Conservation (phyloP, 2,888 invertebrate genomes). For the Habroteleia sp. region DNA sequence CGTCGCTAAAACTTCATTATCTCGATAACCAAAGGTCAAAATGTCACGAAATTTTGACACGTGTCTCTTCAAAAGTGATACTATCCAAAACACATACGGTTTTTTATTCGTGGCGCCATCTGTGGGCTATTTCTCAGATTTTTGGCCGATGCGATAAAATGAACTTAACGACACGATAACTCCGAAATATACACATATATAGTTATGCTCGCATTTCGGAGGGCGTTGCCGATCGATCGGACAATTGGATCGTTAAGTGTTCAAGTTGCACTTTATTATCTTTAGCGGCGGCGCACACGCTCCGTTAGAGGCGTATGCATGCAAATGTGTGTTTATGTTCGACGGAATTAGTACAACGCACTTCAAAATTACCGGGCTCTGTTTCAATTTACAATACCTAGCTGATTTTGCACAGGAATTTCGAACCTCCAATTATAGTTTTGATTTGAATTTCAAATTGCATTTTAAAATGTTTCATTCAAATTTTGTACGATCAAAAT, state of each 20-base stretch:
- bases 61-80: too few species aligned
- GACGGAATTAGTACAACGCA: slow-evolving; percentile 39
- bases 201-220: slow-evolving; percentile 36
- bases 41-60: too few species aligned
- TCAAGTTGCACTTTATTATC: slow-evolving; percentile 56
- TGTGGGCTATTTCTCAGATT: too few species aligned
- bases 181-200: too few species aligned
- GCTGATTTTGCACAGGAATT: slow-evolving; percentile 14
- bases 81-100: too few species aligned
- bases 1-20: too few species aligned
- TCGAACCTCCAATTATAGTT: slow-evolving; percentile 8
- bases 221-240: slow-evolving; percentile 52
- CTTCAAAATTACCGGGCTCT: slow-evolving; percentile 35
- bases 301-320: slow-evolving; percentile 47
- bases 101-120: too few species aligned
- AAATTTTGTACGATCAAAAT: too few species aligned
- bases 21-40: too few species aligned
- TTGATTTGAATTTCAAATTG: background rate
- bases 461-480: too few species aligned
- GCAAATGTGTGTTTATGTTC: slow-evolving; percentile 43
- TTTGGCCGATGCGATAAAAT: slow-evolving; percentile 30
- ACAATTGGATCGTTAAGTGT: slow-evolving; percentile 45
- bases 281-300: slow-evolving; percentile 26
- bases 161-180: slow-evolving; percentile 8
- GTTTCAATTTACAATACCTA: slow-evolving; percentile 26